A percentile compares a stretch with the other conserved stretches of the same genome.
These are phyloP conservation scores for Potorous gilbertii DNA, from an alignment of 2,797 vertebrate species.

Conservation along the genomic window DNA sequence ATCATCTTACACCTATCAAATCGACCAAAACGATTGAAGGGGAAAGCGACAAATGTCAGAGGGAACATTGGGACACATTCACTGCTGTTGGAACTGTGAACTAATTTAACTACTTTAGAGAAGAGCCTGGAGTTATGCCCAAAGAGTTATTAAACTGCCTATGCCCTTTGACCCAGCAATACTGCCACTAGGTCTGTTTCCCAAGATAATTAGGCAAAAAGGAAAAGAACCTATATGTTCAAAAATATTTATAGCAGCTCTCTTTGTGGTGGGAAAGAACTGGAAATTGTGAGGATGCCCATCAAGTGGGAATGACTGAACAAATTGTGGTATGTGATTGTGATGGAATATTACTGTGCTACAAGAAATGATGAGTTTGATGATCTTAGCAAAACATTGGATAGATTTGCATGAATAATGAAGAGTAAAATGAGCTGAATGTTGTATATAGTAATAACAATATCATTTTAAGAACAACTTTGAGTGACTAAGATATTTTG, in stretches of 20 bases:
- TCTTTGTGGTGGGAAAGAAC: not conserved
- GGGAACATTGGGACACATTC: not conserved
- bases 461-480: not conserved
- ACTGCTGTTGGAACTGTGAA: not conserved
- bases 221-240: not conserved
- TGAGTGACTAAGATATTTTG: not conserved
- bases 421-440: not conserved
- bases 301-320: not conserved
- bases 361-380: not conserved
- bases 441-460: not conserved
- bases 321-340: not conserved
- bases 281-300: not conserved
- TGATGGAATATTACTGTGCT: not conserved
- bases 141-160: too few species aligned
- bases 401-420: not conserved
- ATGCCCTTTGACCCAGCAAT: not conserved
- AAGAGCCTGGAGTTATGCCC: not conserved
- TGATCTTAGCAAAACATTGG: not conserved
- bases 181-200: not conserved
- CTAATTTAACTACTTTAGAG: not conserved
- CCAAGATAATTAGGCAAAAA: not conserved
- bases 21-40: not conserved
- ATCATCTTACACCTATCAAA: not conserved
- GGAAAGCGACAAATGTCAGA: not conserved
- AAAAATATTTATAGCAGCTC: not conserved